Evolutionary conservation across 2,797 vertebrate genomes (phyloP).

Genomic region (Diceros bicornis): DNA sequence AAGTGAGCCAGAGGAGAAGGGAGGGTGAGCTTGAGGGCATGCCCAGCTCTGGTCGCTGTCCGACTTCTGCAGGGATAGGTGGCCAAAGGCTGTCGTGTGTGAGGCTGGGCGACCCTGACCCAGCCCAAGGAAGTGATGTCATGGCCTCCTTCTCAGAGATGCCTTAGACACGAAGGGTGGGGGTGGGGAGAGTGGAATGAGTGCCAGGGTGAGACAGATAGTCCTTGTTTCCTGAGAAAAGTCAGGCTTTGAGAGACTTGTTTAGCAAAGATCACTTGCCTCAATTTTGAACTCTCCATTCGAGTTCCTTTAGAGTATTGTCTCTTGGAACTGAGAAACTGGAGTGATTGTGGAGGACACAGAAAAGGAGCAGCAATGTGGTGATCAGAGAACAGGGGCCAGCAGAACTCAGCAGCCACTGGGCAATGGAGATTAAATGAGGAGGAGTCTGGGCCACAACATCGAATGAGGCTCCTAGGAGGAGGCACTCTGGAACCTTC

Average conservation of each 20-base stretch:
- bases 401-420: not conserved
- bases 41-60: not conserved
- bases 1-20: not conserved
- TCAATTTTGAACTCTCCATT: not conserved
- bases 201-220: not conserved
- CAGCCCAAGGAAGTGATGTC: conserved; percentile 48
- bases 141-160: not conserved
- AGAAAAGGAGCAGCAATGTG: not conserved
- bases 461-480: not conserved
- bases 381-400: not conserved
- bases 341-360: not conserved
- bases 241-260: conserved; percentile 20
- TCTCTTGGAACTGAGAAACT: not conserved
- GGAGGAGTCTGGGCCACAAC: not conserved
- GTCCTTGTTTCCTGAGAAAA: not conserved
- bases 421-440: no score
- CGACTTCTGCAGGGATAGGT: not conserved
- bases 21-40: not conserved
- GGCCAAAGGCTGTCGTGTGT: not conserved
- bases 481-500: not conserved
- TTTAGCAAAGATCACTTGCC: not conserved
- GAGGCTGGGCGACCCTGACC: not conserved
- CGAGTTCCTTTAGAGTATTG: not conserved
- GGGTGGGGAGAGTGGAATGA: not conserved
- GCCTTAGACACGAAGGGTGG: not conserved